Evolutionary conservation across 2,113 vertebrate species (phyloP).

Genomic region (Apus apus): DNA sequence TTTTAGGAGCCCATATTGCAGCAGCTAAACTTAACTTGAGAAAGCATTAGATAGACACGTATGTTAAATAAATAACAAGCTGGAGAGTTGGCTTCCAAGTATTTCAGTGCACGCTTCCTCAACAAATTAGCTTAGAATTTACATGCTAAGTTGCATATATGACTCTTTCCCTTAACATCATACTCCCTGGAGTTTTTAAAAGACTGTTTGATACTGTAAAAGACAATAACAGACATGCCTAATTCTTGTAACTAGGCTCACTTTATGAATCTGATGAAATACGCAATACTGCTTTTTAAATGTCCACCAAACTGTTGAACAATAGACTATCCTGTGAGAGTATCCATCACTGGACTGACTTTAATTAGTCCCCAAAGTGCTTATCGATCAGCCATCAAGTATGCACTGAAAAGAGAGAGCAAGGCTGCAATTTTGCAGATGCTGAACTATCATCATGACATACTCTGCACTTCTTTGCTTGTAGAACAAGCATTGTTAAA

Average conservation of each 20-base stretch:
- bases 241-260: not conserved
- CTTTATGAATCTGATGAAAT: not conserved
- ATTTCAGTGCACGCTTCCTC: not conserved
- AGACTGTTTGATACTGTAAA: not conserved
- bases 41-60: not conserved
- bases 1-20: not conserved
- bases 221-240: not conserved
- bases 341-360: constrained; percentile 59
- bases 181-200: not conserved
- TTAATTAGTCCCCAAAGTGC: constrained; percentile 60
- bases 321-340: not conserved
- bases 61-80: constrained; percentile 1
- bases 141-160: not conserved
- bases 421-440: constrained; percentile 4
- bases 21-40: not conserved
- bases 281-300: not conserved
- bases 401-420: constrained; percentile 35
- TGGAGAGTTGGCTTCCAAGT: not conserved
- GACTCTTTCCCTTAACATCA: not conserved
- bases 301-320: not conserved
- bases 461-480: not conserved
- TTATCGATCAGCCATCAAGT: constrained; percentile 67
- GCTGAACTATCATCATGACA: not conserved
- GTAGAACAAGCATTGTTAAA: not conserved
- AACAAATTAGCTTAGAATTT: not conserved